Percentiles rank a stretch among this genome's conserved stretches.
These are phyloP conservation scores for Drosophila pseudotakahashii DNA, from an alignment of 2,888 invertebrate species.

Conservation along the genomic window DNA sequence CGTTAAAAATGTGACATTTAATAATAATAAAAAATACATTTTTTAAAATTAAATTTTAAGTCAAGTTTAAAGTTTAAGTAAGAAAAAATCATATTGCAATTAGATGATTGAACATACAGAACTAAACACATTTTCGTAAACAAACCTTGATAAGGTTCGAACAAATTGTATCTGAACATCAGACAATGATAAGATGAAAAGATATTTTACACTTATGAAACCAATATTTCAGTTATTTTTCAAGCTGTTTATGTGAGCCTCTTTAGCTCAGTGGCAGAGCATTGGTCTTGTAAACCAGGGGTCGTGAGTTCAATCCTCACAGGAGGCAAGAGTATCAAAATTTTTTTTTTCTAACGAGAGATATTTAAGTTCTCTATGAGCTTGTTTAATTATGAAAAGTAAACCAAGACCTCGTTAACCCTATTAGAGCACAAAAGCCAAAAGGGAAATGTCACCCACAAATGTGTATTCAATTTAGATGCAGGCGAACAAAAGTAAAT, in stretches of 20 bases:
- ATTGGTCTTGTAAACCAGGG: constrained; percentile 96
- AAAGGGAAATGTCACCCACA: constrained; percentile 26
- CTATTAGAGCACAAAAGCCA: constrained; percentile 18
- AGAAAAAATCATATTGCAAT: not conserved
- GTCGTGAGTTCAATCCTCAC: constrained; percentile 96
- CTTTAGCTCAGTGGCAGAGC: constrained; percentile 96
- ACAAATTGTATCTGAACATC: not conserved
- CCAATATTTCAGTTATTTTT: not conserved
- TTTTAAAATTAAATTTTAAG: no score
- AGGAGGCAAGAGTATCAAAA: constrained; percentile 87
- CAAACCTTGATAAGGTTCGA: not conserved
- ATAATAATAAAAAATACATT: no score
- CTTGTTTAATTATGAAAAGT: not conserved
- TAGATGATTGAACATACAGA: not conserved
- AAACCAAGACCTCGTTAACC: constrained; percentile 11
- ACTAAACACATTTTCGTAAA: not conserved
- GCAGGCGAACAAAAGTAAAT: constrained; percentile 49
- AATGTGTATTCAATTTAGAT: constrained; percentile 51
- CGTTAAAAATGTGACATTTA: no score
- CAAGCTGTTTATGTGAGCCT: constrained; percentile 85
- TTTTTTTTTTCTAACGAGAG: not conserved
- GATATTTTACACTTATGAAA: not conserved
- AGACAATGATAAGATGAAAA: constrained; percentile 6
- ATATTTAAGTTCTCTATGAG: not conserved
- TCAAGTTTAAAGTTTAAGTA: no score